Base-by-base conservation (phyloP, 2,113 vertebrate species). In the Trogon melanurus region DNA sequence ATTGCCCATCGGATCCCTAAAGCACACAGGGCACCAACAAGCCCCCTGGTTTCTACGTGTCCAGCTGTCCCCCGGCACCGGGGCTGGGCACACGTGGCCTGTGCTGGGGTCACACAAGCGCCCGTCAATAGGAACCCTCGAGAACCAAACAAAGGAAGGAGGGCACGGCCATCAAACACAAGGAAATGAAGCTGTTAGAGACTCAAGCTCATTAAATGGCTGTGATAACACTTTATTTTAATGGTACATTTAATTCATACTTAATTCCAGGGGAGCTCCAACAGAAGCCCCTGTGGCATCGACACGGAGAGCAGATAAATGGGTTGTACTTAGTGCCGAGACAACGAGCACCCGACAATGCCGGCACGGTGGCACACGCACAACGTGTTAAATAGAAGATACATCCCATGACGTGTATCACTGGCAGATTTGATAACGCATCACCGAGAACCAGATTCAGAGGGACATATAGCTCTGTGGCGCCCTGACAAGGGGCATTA, bases 221-320 rank as follows among this genome's bases (percentile, higher is more conserved):
- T 56, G 81, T 9, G 93, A 54, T 51, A 71, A 78, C 93, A 70
- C 91, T 94, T 93, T 32, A 66, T 91, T 95, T 93, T 89, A 97
- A 97, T 67, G 76, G 84, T 34, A 78, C 91, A 45, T 71, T 90
- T 94, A 93, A 96, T 95, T 94, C 93, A 88, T 62, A 32, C 88
- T 83, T 56, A 71, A 94, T 91, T 95, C 89, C 88, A 57, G 30
- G 10, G 80, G 64, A 16, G 62, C 64, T 66, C 85, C 5, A 3
- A 45, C 64, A 27, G 69, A 14, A 32, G 74, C 89, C 94, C 67
- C 30, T 4, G 4, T 3, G 34, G 75, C 76, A 83, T 10, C 80
- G 92, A 44, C 60, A 45, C 1, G 9, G 65, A 14, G 27, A 21
- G 44, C 94, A 84, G 89, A 93, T 25, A 88, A 94, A 95, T 6